Conservation (phyloP, 2,797 vertebrate species). For the Orientallactaga sibirica region DNA sequence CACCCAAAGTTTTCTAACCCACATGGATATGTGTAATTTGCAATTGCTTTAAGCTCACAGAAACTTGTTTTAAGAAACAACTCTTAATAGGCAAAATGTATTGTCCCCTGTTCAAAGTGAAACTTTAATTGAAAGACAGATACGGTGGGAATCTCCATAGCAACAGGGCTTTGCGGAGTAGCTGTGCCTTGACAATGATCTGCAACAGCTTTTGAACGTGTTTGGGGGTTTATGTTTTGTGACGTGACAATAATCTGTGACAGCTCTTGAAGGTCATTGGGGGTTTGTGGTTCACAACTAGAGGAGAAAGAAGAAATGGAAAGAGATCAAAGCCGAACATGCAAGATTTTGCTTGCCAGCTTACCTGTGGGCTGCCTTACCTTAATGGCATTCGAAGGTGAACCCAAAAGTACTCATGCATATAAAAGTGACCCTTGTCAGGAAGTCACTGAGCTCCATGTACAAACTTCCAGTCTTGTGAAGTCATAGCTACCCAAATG, state of each 20-base stretch:
- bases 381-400: neutral
- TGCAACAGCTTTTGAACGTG: slow-evolving; percentile 2
- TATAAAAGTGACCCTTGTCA: slow-evolving; percentile 31
- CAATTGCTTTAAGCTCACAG: slow-evolving; percentile 23
- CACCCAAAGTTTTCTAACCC: neutral
- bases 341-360: neutral
- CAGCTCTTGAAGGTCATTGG: too few relatives aligned
- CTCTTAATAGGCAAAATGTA: slow-evolving; percentile 57
- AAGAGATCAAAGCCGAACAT: neutral
- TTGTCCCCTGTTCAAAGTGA: slow-evolving; percentile 37
- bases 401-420: neutral
- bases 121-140: slow-evolving; percentile 21
- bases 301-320: neutral
- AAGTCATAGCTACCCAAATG: neutral
- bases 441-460: neutral
- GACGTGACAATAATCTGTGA: too few relatives aligned
- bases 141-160: slow-evolving; percentile 45
- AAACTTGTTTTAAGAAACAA: slow-evolving; percentile 52
- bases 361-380: neutral
- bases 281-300: neutral
- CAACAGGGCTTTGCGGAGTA: slow-evolving; percentile 15
- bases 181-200: neutral
- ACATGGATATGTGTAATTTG: neutral
- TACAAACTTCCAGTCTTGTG: neutral
- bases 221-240: too few relatives aligned